These are phyloP conservation scores for Aplidium turbinatum DNA, from an alignment of 23 tunicate species.

Conservation along the genomic window DNA sequence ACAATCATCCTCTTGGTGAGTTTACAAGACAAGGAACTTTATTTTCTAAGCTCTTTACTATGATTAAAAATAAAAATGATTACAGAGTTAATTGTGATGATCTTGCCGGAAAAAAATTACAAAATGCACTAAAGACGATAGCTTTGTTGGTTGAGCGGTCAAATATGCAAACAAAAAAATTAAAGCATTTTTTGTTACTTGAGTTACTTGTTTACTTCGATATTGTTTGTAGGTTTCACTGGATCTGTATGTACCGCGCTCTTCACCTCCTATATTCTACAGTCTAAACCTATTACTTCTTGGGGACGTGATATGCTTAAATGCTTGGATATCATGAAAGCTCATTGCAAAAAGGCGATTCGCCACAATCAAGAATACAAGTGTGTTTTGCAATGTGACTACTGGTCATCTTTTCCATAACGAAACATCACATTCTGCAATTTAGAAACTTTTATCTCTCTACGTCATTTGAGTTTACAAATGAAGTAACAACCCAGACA, in stretches of 20 bases:
- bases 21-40: too few species aligned
- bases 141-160: too few species aligned
- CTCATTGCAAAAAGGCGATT: slow-evolving; percentile 44
- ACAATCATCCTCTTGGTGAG: slow-evolving; percentile 53
- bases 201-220: too few species aligned
- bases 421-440: too few species aligned
- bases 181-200: too few species aligned
- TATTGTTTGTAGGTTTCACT: slow-evolving; percentile 48
- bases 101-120: not conserved
- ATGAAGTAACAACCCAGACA: too few species aligned
- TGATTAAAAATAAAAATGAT: not conserved
- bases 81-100: not conserved
- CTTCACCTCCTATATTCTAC: slow-evolving; percentile 33
- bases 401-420: too few species aligned
- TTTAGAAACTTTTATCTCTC: too few species aligned
- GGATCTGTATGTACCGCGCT: slow-evolving; percentile 48
- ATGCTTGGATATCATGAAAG: slow-evolving; percentile 17
- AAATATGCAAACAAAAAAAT: too few species aligned
- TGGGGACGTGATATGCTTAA: slow-evolving; percentile 35
- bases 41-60: not conserved
- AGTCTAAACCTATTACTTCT: slow-evolving; percentile 20
- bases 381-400: slow-evolving; percentile 18
- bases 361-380: slow-evolving; percentile 37
- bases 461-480: too few species aligned
- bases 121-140: too few species aligned